Evolutionary conservation across 1,140 invertebrate genomes (phyloP).

Genomic region (Drosophila oshimai): DNA sequence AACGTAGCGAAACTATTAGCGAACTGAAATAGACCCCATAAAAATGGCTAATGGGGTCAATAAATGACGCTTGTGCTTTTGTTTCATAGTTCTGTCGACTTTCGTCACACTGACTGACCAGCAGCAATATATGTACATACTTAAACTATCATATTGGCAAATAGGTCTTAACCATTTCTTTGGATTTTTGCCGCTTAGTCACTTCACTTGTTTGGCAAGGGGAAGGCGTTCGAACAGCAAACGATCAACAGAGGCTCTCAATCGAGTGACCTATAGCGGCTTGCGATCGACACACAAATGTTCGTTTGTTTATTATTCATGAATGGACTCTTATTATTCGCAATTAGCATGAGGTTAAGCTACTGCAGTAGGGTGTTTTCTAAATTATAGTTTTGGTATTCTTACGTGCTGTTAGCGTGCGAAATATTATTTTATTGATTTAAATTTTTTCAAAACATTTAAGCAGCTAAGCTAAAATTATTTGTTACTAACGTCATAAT

Average conservation of each 20-base stretch:
- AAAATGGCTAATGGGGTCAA: conserved; percentile 2
- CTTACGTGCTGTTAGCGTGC: too few relatives aligned
- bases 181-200: conserved; percentile 15
- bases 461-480: too few relatives aligned
- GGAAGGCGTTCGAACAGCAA: neutral
- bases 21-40: too few relatives aligned
- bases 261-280: conserved; percentile 26
- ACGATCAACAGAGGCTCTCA: conserved; percentile 18
- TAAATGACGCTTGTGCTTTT: neutral
- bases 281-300: conserved; percentile 35
- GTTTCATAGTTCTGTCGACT: neutral
- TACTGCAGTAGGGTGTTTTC: neutral
- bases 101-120: conserved; percentile 3
- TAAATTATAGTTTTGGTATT: too few relatives aligned
- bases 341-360: conserved; percentile 32
- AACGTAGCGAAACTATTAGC: neutral
- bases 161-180: neutral
- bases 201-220: neutral
- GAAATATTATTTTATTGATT: too few relatives aligned
- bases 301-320: conserved; percentile 49
- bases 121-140: conserved; percentile 2
- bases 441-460: neutral
- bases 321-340: conserved; percentile 38
- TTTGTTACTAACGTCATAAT: too few relatives aligned
- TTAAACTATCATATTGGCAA: neutral